A percentile compares a stretch with the other conserved stretches of the same genome.
These are phyloP conservation scores for Paracentrotus lividus DNA, from an alignment of 53 echinoderm and acorn worm species.

Conservation along the genomic window DNA sequence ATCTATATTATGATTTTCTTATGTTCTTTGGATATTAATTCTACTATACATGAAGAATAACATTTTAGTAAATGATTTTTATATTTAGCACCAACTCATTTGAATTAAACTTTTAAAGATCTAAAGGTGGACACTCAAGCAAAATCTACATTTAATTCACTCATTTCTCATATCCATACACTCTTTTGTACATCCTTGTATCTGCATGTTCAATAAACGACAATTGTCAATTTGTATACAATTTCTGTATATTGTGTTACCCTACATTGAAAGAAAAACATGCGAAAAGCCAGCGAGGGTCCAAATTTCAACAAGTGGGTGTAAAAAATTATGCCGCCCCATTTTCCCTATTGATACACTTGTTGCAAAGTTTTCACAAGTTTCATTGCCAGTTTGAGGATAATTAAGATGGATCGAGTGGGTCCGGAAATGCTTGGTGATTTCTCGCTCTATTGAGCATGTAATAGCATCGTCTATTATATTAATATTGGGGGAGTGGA, in stretches of 20 bases:
- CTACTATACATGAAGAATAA: no score
- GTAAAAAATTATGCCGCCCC: conserved; percentile 3
- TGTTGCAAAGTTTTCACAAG: conserved; percentile 22
- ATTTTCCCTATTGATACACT: not conserved
- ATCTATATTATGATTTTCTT: no score
- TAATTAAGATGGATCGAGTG: not conserved
- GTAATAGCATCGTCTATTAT: not conserved
- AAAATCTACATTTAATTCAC: no score
- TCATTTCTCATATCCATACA: not conserved
- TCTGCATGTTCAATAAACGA: not conserved
- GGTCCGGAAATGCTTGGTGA: not conserved
- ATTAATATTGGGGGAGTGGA: not conserved
- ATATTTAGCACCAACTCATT: no score
- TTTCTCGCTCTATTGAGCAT: not conserved
- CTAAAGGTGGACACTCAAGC: no score
- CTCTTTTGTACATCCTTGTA: not conserved
- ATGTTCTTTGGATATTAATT: no score
- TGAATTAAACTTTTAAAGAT: no score
- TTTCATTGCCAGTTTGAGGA: conserved; percentile 20
- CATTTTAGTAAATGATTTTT: no score
- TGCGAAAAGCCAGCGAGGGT: not conserved
- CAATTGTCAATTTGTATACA: not conserved
- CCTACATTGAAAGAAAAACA: not conserved
- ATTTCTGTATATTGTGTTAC: not conserved
- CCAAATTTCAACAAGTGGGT: conserved; percentile 40